Conservation (phyloP, 2,113 vertebrate genomes). For the Odocoileus hemionus region DNA sequence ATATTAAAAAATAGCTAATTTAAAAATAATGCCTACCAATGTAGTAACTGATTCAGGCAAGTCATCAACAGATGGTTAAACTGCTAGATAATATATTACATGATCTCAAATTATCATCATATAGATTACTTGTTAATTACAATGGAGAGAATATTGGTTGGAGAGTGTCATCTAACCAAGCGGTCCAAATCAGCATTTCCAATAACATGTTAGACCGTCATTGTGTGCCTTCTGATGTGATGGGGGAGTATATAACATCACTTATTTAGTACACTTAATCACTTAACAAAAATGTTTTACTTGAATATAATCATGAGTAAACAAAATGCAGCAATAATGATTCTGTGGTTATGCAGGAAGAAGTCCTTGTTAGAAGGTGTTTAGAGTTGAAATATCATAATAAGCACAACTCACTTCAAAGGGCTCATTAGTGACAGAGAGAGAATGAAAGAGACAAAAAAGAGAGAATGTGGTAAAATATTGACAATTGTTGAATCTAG, state of each 20-base stretch:
- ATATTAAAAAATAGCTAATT: constrained; percentile 15
- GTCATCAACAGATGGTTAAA: neutral
- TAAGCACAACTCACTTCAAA: neutral
- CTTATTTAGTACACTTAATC: neutral
- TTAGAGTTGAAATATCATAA: neutral
- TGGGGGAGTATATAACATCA: neutral
- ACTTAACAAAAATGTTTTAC: neutral
- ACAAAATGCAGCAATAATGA: neutral
- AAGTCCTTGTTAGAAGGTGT: neutral
- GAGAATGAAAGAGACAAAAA: neutral
- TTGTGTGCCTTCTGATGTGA: neutral
- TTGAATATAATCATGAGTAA: neutral
- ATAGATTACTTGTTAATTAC: neutral
- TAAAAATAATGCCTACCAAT: constrained; percentile 1
- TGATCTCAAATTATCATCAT: neutral
- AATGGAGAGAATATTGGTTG: neutral
- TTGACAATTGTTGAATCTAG: neutral
- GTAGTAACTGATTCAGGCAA: constrained; percentile 4
- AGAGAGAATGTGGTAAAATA: neutral
- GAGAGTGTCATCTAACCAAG: neutral
- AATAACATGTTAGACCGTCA: neutral
- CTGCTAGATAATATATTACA: neutral
- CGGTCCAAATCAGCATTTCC: neutral
- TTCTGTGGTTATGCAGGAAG: neutral
- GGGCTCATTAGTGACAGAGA: neutral